phyloP scores from a whole-genome alignment of 2,888 invertebrate genomes.

The Prostheceraeus crozeri region DNA sequence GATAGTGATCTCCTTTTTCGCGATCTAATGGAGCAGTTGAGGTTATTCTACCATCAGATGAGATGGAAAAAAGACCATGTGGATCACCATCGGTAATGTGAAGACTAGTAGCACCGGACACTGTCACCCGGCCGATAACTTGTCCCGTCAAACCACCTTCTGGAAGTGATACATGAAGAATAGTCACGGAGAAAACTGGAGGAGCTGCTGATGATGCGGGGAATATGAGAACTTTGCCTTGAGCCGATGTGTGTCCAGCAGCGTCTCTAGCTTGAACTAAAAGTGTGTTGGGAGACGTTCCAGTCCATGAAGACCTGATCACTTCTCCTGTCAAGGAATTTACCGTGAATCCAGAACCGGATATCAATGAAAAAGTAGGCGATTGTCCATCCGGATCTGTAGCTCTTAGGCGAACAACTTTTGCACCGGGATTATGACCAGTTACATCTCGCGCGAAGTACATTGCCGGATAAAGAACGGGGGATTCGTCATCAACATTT shows the following conservation, averaged over 20 bases:
- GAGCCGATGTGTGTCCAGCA: too few relatives aligned
- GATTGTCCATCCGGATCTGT: slow-evolving; percentile 1
- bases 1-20: slow-evolving; percentile 70
- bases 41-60: slow-evolving; percentile 70
- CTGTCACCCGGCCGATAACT: not conserved
- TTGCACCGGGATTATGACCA: slow-evolving; percentile 1
- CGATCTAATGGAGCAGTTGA: slow-evolving; percentile 74
- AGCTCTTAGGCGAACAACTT: not conserved
- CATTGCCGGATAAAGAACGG: too few relatives aligned
- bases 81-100: slow-evolving; percentile 71
- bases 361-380: too few relatives aligned
- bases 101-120: not conserved
- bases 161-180: not conserved
- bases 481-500: too few relatives aligned
- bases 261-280: too few relatives aligned
- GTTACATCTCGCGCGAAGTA: too few relatives aligned
- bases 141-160: not conserved
- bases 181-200: too few relatives aligned
- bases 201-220: too few relatives aligned
- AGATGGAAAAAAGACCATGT: slow-evolving; percentile 69
- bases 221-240: too few relatives aligned
- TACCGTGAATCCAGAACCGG: not conserved
- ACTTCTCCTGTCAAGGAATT: slow-evolving; percentile 13
- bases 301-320: too few relatives aligned
- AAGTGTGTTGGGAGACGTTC: too few relatives aligned